Base-by-base conservation (phyloP, 2,113 vertebrate genomes). In the Oxyura jamaicensis region DNA sequence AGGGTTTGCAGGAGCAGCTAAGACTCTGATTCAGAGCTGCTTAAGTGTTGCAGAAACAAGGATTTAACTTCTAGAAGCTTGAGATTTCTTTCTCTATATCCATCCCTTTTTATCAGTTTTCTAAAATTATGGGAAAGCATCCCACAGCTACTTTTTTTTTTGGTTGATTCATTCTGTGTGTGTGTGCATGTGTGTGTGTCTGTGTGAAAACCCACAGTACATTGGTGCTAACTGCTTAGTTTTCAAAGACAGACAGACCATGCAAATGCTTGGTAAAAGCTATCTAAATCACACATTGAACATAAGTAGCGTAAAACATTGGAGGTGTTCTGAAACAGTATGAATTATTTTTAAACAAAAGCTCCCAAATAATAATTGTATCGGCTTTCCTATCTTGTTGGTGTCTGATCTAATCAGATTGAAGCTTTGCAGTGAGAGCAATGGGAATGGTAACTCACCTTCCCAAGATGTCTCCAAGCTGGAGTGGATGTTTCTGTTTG, bases 21-120 rank as follows among this genome's bases (percentile, higher is more conserved):
- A 95, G 73, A 91, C 86, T 65, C 56, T 91, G 77, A 77, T 88
- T 93, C n/a, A 0, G 46, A 91, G 79, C 59, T 88, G 63, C 75
- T 86, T 66, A 35, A 66, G 71, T 58, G 36, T 17, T 77, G 63
- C 79, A 93, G 83, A 66, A 93, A n/a, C 67, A 77, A 31, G 63
- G 79, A 90, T 93, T 91, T 91, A 91, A 88, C 81, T 96, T 96
- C 36, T 21, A 65, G 69, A 81, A 86, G 55, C 72, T 46, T 53
- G 33, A 81, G 68, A 81, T 86, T 93, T 88, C 6, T 6, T 69
- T 48, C 48, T 69, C 1, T 60, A 17, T 71, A 2, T 52, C 75
- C 75, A 4, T 16, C 10, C 46, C 41, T 65, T 63, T 23, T 42
- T 25, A 28, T 46, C 3, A 1, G 6, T 66, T 83, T 94, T 62